phyloP scores from a whole-genome alignment of 2,888 invertebrate genomes.

The Drosophila meridionalis region DNA sequence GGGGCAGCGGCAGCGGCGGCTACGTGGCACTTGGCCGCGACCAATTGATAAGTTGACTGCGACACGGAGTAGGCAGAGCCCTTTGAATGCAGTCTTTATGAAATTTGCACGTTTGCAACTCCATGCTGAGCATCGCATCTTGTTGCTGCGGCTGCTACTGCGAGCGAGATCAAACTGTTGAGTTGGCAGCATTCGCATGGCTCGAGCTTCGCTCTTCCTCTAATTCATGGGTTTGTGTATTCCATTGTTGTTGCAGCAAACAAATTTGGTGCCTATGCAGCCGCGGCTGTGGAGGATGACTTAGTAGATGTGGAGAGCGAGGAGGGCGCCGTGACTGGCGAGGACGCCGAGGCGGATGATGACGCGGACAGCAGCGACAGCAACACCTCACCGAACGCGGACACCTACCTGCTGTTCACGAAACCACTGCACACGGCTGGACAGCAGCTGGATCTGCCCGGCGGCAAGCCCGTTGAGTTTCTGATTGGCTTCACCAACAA shows the following conservation, averaged over 20 bases:
- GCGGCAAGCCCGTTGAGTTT: slow-evolving; percentile 96
- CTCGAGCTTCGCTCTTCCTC: slow-evolving; percentile 39
- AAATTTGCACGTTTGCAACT: not conserved
- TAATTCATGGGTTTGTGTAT: slow-evolving; percentile 9
- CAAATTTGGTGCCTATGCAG: slow-evolving; percentile 86
- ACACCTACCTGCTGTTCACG: slow-evolving; percentile 95
- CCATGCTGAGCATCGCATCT: not conserved
- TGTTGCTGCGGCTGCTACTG: not conserved
- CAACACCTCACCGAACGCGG: slow-evolving; percentile 93
- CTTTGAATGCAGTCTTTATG: not conserved
- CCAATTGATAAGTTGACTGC: slow-evolving; percentile 1
- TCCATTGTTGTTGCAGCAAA: slow-evolving; percentile 83
- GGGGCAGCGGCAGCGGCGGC: slow-evolving; percentile 3
- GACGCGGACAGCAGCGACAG: slow-evolving; percentile 84
- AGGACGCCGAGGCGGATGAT: slow-evolving; percentile 86
- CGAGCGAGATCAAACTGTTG: slow-evolving; percentile 52
- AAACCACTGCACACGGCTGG: slow-evolving; percentile 89
- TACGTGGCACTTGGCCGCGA: slow-evolving; percentile 57
- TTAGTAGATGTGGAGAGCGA: slow-evolving; percentile 86
- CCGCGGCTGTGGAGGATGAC: slow-evolving; percentile 87
- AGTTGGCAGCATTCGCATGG: slow-evolving; percentile 49
- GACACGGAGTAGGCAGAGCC: not conserved
- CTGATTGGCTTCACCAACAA: slow-evolving; percentile 98
- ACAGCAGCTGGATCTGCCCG: slow-evolving; percentile 89
- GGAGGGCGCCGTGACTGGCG: slow-evolving; percentile 80